Conservation (phyloP, 2,888 invertebrate species). For the Ophion ellenae region DNA sequence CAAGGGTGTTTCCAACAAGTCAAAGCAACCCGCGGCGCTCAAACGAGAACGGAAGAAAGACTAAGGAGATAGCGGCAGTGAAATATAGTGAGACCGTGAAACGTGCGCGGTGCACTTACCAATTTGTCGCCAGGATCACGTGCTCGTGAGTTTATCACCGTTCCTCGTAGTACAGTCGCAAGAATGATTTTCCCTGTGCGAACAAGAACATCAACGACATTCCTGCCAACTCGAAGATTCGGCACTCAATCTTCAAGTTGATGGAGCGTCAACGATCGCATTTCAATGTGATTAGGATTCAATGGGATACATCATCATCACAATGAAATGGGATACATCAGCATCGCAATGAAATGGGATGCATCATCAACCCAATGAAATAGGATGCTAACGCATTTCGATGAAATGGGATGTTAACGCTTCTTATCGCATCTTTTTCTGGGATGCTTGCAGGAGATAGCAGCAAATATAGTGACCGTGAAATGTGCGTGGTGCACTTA, state of each 20-base stretch:
- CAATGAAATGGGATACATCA: background rate
- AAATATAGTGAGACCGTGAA: background rate
- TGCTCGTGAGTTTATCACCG: background rate
- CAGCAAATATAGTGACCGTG: background rate
- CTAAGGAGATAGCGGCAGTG: conserved; percentile 21
- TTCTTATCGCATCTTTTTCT: too few species aligned
- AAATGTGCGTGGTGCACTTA: background rate
- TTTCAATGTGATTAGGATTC: too few species aligned
- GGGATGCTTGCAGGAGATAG: background rate
- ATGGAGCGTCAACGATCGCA: too few species aligned
- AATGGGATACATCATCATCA: too few species aligned
- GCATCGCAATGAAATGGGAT: too few species aligned
- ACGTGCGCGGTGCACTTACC: background rate
- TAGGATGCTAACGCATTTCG: too few species aligned
- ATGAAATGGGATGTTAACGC: too few species aligned
- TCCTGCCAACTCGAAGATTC: background rate
- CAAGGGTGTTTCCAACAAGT: conserved; percentile 48
- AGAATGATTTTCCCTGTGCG: background rate
- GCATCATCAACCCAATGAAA: too few species aligned
- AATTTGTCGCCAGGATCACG: background rate
- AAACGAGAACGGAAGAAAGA: conserved; percentile 55
- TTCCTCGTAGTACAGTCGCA: background rate
- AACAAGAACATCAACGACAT: background rate
- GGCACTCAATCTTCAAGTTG: background rate
- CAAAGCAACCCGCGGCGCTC: conserved; percentile 28